Evolutionary conservation across 2,797 vertebrate species (phyloP).

Genomic region (Bradypodion ventrale): DNA sequence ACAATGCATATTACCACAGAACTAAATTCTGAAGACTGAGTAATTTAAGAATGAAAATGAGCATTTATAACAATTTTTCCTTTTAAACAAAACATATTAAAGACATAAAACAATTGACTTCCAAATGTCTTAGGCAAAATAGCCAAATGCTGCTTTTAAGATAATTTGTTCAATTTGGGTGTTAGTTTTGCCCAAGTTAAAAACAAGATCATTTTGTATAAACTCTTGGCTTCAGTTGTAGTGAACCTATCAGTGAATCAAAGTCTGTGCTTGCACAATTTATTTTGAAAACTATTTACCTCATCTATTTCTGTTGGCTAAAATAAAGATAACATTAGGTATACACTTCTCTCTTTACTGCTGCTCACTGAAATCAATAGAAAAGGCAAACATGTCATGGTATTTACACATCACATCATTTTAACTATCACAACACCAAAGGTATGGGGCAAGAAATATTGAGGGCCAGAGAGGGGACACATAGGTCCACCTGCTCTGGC

Average conservation of each 20-base stretch:
- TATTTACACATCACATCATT: not conserved
- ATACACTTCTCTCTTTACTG: not conserved
- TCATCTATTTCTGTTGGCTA: not conserved
- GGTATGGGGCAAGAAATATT: too few species aligned
- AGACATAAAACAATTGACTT: not conserved
- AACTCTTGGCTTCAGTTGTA: not conserved
- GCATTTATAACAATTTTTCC: constrained; percentile 5
- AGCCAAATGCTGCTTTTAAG: not conserved
- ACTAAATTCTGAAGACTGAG: constrained; percentile 53
- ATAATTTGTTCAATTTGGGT: constrained; percentile 30
- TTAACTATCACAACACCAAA: too few species aligned
- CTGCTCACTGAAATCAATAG: not conserved
- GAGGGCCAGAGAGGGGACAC: too few species aligned
- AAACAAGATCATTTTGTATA: not conserved
- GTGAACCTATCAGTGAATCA: not conserved
- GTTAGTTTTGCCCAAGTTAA: not conserved
- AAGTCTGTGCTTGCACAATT: constrained; percentile 1
- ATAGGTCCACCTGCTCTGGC: too few species aligned
- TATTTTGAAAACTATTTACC: not conserved
- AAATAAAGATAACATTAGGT: not conserved
- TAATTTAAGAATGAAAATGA: constrained; percentile 52
- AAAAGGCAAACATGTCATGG: not conserved
- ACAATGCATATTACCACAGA: constrained; percentile 53
- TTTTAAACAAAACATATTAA: constrained; percentile 39
- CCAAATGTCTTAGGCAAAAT: not conserved